These are phyloP conservation scores for Tinamus guttatus DNA, from an alignment of 2,113 vertebrate genomes.

Conservation along the genomic window DNA sequence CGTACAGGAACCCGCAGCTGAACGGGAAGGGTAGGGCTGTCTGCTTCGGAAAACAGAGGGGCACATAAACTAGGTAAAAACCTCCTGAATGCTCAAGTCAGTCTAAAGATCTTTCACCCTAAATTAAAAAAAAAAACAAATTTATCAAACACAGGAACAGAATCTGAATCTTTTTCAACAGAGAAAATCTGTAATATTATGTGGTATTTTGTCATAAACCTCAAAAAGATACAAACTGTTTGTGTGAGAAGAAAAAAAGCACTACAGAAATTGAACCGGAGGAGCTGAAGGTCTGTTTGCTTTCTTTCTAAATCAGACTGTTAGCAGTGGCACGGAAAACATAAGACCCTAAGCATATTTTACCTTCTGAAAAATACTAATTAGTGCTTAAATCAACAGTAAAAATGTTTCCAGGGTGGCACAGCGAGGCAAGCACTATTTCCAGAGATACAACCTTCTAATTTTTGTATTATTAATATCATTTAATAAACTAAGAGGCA, in stretches of 20 bases:
- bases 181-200: rapidly evolving
- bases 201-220: too few species aligned
- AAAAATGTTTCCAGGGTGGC: background rate
- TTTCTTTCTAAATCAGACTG: background rate
- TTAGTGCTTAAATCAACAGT: background rate
- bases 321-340: background rate
- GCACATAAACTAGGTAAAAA: rapidly evolving
- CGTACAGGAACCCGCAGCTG: too few species aligned
- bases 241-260: rapidly evolving
- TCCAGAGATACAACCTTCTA: background rate
- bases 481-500: background rate
- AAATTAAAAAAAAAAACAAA: background rate
- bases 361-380: background rate
- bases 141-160: background rate
- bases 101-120: background rate
- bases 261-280: background rate
- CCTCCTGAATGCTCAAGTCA: background rate
- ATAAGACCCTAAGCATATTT: background rate
- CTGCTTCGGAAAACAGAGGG: background rate
- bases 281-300: too few species aligned
- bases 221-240: rapidly evolving
- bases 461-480: background rate
- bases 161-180: too few species aligned
- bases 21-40: background rate
- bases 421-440: background rate